Percentiles rank a stretch among this genome's conserved stretches.
Conservation (phyloP, 2,797 vertebrate genomes). For the Varecia variegata region DNA sequence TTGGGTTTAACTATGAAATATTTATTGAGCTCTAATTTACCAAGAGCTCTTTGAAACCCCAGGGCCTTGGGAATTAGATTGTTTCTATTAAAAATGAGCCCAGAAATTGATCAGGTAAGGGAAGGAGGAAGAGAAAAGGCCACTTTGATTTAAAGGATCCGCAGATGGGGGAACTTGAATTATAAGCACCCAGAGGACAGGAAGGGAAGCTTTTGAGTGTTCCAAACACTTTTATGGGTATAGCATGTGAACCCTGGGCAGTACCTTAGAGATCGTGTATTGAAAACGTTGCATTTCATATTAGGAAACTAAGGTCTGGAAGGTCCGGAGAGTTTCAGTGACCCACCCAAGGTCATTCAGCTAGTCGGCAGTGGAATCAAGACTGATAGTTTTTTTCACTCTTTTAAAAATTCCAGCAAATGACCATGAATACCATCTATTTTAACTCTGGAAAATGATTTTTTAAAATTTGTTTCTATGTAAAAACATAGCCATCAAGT, state of each 20-base stretch:
- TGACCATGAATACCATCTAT: background rate
- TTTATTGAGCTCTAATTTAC: conserved; percentile 70
- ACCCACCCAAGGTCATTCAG: background rate
- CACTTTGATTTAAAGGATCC: background rate
- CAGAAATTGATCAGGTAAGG: conserved; percentile 46
- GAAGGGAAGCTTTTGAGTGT: background rate
- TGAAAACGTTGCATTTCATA: background rate
- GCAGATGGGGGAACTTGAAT: background rate
- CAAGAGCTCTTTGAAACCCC: conserved; percentile 56
- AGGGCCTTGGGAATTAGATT: conserved; percentile 18
- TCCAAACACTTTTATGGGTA: background rate
- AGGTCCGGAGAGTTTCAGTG: background rate
- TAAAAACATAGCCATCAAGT: background rate
- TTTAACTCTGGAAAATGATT: background rate
- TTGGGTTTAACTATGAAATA: conserved; percentile 73
- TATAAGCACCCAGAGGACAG: background rate
- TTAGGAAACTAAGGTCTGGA: background rate
- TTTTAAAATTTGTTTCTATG: background rate
- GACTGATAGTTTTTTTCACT: background rate
- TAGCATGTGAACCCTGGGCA: background rate
- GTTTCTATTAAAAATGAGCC: conserved; percentile 24
- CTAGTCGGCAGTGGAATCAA: background rate
- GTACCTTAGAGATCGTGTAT: background rate
- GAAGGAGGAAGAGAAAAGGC: background rate
- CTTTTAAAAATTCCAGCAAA: background rate